Evolutionary conservation across 2,888 invertebrate species (phyloP), one percentile per base, ranked within the genome.

Genomic region (Cerastis rubricosa): DNA sequence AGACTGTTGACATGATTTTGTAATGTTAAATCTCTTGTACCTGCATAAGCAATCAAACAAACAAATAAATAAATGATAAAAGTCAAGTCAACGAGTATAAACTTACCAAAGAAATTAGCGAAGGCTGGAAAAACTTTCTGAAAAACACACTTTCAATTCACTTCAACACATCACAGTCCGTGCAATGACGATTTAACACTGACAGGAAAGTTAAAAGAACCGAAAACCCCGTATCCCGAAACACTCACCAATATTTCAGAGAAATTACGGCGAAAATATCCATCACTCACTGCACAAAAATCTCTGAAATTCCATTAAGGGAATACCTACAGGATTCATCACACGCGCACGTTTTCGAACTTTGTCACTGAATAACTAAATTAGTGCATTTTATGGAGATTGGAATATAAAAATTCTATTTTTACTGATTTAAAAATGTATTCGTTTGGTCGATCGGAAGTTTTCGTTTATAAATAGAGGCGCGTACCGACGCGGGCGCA

Each of bases 381-480:
- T 69, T 45, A 25, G 49, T 68, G 40, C 35, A 35, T 45, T 45
- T 79, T 68, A 63, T 25, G 51, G 49, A 72, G 51, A 66, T 77
- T 82, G 70, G 66, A 82, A 80, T 81, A 82, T 80, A 81, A 72
- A 81, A 74, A 85, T 78, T 87, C 89, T 89, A 90, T 89, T 89
- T 87, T 88, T 88, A 90, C 86, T 88, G 71, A 86, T 90, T 87
- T 87, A 88, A 87, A 89, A 82, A 78, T 81, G 86, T 87, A 90
- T 91, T 84, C 91, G 90, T 90, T 86, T 75, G 84, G 85, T 91
- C 88, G 91, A 89, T 92, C 91, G 91, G 89, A 91, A 91, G 89
- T 88, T 83, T 88, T 91, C 87, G 88, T 83, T 83, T 92, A 92
- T 87, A 91, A 92, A 93, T 93, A 92, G 88, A 81, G 87, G 77